Base-by-base conservation (phyloP, 2,888 invertebrate species). In the Drosophila paranaensis region DNA sequence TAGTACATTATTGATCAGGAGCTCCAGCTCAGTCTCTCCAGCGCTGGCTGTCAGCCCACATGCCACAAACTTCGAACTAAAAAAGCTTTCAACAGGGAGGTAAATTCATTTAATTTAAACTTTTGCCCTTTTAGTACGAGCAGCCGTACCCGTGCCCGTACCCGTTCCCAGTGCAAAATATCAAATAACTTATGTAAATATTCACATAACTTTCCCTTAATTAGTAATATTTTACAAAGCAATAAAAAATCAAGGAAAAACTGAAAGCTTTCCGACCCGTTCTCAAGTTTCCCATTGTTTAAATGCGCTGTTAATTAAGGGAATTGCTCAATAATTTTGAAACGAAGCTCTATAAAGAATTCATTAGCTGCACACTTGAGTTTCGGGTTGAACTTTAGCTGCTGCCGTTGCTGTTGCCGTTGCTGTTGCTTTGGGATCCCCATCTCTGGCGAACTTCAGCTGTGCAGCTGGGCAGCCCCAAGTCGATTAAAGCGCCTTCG, bases 271-370 rank as follows among this genome's bases (percentile, higher is more conserved):
- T 25, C 6, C 27, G 27, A 33, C 16, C 20, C 51, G 8, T 13
- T n/a, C 25, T 30, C 33, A 33, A 57, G 39, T 56, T 61, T 20
- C 39, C 6, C 48, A 45, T 70, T 48, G 48, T 61, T 46, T 74
- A 27, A 66, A 66, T 63, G 78, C 10, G 45, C 37, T 43, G 53
- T 62, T 74, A 64, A 77, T 78, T 78, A 64, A 55, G 69, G 39
- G 45, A 75, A 72, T 67, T 42, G 71, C 55, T 50, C 60, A 53
- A 71, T 67, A 71, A 74, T 55, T 74, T 74, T 53, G 45, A 74
- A 66, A 51, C 71, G 63, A 63, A 61, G 68, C 72, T 87, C 77
- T 58, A 83, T 83, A 79, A 84, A 73, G 75, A 84, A 83, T 77
- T 81, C 82, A 83, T 83, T 83, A 81, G 82, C 65, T 67, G 64